phyloP scores from a whole-genome alignment of 1,140 invertebrate species.

The Argopecten irradians region DNA sequence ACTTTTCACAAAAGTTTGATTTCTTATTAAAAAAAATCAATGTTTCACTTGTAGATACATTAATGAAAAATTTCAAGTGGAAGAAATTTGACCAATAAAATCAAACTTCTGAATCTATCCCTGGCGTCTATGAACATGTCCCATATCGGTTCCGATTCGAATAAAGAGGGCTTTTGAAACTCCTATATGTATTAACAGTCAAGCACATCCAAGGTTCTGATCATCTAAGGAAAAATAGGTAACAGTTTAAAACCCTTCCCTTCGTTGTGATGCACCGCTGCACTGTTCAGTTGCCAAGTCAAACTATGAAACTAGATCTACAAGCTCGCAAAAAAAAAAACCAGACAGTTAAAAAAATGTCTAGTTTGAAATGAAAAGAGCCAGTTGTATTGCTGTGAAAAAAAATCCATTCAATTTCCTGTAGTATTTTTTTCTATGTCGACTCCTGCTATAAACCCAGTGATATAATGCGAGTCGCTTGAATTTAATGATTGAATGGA shows the following conservation, averaged over 20 bases:
- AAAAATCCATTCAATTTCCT: conserved; percentile 49
- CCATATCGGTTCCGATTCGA: background rate
- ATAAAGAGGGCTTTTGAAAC: conserved; percentile 21
- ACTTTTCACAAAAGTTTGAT: background rate
- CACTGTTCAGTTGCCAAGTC: conserved; percentile 14
- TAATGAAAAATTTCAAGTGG: background rate
- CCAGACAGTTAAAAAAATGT: conserved; percentile 36
- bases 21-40: background rate
- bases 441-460: conserved; percentile 36
- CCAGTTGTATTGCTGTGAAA: conserved; percentile 44
- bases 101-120: background rate
- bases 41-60: background rate
- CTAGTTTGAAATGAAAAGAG: conserved; percentile 44
- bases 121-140: background rate
- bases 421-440: conserved; percentile 39
- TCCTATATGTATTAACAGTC: background rate
- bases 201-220: background rate
- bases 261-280: conserved; percentile 6
- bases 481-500: conserved; percentile 43
- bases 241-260: conserved; percentile 7
- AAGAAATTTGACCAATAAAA: background rate
- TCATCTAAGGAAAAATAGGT: conserved; percentile 6
- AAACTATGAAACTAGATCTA: conserved; percentile 23
- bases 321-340: conserved; percentile 17
- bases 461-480: conserved; percentile 37